phyloP scores from a whole-genome alignment of 2,797 vertebrate species.

The Cygnus olor region DNA sequence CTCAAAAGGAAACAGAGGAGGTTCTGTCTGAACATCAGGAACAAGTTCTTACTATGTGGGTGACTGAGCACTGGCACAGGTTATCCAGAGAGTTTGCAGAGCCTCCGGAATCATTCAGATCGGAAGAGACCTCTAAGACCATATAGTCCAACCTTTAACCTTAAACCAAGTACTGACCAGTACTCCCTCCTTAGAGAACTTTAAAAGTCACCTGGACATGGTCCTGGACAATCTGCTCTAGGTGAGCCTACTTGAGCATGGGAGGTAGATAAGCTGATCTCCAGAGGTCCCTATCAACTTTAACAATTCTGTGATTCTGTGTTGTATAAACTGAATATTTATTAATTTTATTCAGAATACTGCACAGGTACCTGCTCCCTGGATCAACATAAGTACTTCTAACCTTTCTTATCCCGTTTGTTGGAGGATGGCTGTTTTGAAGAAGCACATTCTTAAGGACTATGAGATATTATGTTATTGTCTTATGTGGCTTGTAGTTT shows the following conservation, averaged over 20 bases:
- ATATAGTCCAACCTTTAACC: no score
- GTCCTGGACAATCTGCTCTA: background rate
- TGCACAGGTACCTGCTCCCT: background rate
- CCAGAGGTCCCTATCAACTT: background rate
- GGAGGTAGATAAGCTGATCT: background rate
- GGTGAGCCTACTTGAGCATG: background rate
- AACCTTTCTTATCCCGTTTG: background rate
- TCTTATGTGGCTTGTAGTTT: background rate
- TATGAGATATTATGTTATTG: background rate
- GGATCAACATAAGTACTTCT: background rate
- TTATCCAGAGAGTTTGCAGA: background rate
- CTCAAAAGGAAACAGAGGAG: background rate
- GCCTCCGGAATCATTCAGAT: background rate
- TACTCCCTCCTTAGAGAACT: background rate
- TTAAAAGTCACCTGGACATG: background rate
- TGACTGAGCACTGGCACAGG: background rate
- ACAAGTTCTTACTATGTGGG: rapidly evolving
- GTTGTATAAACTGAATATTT: background rate
- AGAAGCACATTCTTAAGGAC: background rate
- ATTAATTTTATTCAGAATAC: background rate
- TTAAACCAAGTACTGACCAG: no score
- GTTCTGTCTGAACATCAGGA: background rate
- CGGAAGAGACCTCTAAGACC: no score
- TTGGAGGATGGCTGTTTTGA: background rate
- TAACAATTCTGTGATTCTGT: background rate